A percentile compares a stretch with the other conserved stretches of the same genome.
Evolutionary conservation across 2,113 vertebrate species (phyloP).

Genomic region (Eira barbara): DNA sequence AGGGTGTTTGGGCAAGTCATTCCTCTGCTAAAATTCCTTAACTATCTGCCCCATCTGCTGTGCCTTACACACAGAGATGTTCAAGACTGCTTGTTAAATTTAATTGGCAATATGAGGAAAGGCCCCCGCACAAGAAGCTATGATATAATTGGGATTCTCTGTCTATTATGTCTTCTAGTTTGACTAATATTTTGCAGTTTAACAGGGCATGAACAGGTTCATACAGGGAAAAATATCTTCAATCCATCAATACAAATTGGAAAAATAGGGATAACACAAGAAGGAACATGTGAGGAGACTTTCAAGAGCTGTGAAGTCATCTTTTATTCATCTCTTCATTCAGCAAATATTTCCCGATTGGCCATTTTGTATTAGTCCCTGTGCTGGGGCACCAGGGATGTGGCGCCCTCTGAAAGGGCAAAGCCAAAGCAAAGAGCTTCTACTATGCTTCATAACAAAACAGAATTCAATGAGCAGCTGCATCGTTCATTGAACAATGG

Average conservation of each 20-base stretch:
- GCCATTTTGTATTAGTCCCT: background rate
- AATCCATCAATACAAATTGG: background rate
- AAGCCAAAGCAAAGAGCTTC: background rate
- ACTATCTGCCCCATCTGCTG: background rate
- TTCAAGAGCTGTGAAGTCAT: background rate
- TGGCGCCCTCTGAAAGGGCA: background rate
- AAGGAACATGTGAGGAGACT: background rate
- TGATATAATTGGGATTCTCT: background rate
- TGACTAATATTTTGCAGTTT: conserved; percentile 54
- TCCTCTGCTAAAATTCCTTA: background rate
- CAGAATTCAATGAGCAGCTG: background rate
- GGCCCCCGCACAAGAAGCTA: background rate
- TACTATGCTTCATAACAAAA: background rate
- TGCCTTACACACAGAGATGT: background rate
- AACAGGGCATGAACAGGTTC: background rate
- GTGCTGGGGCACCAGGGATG: background rate
- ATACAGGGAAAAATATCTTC: background rate
- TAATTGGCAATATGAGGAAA: conserved; percentile 13
- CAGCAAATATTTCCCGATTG: background rate
- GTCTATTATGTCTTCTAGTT: background rate
- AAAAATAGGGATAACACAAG: background rate
- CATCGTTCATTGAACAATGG: background rate
- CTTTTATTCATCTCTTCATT: background rate
- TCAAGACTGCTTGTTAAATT: conserved; percentile 1
- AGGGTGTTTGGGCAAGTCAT: background rate